Percentiles rank a stretch among this genome's conserved stretches.
These are phyloP conservation scores for Coleophora deauratella DNA, from an alignment of 2,888 invertebrate species.

Conservation along the genomic window DNA sequence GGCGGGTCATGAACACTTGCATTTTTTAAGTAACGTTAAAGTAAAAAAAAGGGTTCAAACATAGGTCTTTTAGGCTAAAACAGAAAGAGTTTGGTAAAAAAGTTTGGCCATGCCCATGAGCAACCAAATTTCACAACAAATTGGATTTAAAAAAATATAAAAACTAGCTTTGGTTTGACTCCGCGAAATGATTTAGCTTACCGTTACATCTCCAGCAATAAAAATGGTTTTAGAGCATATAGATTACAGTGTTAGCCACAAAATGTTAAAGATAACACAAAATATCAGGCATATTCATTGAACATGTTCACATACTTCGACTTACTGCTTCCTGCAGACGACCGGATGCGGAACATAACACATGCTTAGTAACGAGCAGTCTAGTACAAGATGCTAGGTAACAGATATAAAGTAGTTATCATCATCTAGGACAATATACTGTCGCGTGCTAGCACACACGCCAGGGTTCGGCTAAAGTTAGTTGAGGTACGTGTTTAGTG, in stretches of 20 bases:
- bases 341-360: slow-evolving; percentile 72
- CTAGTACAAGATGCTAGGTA: slow-evolving; percentile 25
- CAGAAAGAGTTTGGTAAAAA: background rate
- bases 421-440: slow-evolving; percentile 22
- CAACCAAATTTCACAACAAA: slow-evolving; percentile 28
- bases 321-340: slow-evolving; percentile 85
- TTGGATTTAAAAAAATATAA: slow-evolving; percentile 13
- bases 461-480: slow-evolving; percentile 41
- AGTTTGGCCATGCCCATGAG: slow-evolving; percentile 24
- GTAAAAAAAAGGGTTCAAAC: no score
- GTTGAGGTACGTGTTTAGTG: slow-evolving; percentile 7
- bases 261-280: slow-evolving; percentile 52
- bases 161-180: slow-evolving; percentile 25
- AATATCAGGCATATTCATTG: slow-evolving; percentile 43
- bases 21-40: no score
- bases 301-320: slow-evolving; percentile 67
- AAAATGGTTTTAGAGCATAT: slow-evolving; percentile 48
- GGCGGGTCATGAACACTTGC: no score
- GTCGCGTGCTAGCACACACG: slow-evolving; percentile 47
- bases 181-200: slow-evolving; percentile 27
- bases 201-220: slow-evolving; percentile 35
- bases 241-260: slow-evolving; percentile 62
- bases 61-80: background rate
- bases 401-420: no score
- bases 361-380: slow-evolving; percentile 65